Percentiles rank a stretch among this genome's conserved stretches.
These are phyloP conservation scores for Idaea aversata DNA, from an alignment of 2,888 invertebrate genomes.

Conservation along the genomic window DNA sequence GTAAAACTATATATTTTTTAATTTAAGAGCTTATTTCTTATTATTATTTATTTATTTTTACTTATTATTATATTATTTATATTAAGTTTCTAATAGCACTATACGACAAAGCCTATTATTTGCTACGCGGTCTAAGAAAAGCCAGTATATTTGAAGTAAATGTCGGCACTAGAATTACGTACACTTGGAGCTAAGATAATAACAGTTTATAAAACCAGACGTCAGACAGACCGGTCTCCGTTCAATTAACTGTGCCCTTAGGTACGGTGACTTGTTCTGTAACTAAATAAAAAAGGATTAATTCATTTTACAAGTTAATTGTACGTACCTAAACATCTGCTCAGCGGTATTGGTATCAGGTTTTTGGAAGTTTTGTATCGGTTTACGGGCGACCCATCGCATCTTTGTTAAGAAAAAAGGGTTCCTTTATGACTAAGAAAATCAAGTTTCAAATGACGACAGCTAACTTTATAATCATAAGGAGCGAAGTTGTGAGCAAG, in stretches of 20 bases:
- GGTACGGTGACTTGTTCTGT: conserved; percentile 1
- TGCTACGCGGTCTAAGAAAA: neutral
- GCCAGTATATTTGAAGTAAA: neutral
- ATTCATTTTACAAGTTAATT: conserved; percentile 34
- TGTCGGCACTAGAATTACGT: conserved; percentile 4
- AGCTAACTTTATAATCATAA: conserved; percentile 7
- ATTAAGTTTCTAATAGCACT: neutral
- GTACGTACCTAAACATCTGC: conserved; percentile 32
- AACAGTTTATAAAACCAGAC: conserved; percentile 39
- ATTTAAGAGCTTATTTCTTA: too few relatives aligned
- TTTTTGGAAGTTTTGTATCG: neutral
- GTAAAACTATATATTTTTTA: too few relatives aligned
- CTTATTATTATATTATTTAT: too few relatives aligned
- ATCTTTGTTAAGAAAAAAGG: neutral
- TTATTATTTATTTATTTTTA: too few relatives aligned
- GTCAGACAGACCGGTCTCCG: conserved; percentile 30
- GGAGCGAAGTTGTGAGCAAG: neutral
- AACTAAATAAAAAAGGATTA: conserved; percentile 14
- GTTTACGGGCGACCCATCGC: neutral
- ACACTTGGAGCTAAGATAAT: conserved; percentile 32
- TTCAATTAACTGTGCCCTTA: conserved; percentile 43
- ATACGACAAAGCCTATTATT: neutral
- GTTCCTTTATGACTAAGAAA: neutral
- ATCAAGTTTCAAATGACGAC: neutral
- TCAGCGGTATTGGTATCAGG: conserved; percentile 5